These are phyloP conservation scores for Tympanoctomys barrerae DNA, from an alignment of 2,797 vertebrate genomes.

Conservation along the genomic window DNA sequence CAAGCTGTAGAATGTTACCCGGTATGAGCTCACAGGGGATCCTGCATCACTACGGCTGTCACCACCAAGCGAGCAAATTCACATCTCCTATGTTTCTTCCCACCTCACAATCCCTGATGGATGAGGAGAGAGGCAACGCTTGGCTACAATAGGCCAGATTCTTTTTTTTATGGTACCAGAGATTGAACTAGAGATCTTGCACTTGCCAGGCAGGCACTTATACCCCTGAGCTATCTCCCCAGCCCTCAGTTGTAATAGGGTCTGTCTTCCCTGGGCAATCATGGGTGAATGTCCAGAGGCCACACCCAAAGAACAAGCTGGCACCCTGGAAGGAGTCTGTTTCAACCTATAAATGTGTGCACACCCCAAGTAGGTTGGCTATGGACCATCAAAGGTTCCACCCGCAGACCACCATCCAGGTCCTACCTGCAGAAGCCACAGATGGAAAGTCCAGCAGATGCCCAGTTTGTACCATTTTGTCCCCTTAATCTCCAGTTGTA, in stretches of 20 bases:
- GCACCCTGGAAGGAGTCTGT: neutral
- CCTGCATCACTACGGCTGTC: neutral
- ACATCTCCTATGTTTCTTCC: neutral
- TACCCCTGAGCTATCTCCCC: no score
- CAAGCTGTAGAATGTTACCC: neutral
- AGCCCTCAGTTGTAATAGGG: no score
- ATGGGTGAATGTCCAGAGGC: neutral
- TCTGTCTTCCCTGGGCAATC: neutral
- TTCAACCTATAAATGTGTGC: neutral
- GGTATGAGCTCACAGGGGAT: neutral
- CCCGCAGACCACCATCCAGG: neutral
- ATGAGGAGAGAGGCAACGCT: neutral
- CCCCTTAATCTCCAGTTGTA: constrained; percentile 36
- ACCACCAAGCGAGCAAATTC: neutral
- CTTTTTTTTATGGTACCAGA: no score
- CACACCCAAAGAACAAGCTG: neutral
- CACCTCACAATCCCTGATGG: neutral
- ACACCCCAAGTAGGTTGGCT: neutral
- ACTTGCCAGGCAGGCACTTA: no score
- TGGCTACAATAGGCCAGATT: no score
- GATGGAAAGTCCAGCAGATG: neutral
- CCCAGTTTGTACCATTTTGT: neutral
- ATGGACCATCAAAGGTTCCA: neutral
- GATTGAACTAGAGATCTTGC: no score
- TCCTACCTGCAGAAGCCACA: neutral